Evolutionary conservation across 2,113 vertebrate species (phyloP).

Genomic region (Tragelaphus scriptus): DNA sequence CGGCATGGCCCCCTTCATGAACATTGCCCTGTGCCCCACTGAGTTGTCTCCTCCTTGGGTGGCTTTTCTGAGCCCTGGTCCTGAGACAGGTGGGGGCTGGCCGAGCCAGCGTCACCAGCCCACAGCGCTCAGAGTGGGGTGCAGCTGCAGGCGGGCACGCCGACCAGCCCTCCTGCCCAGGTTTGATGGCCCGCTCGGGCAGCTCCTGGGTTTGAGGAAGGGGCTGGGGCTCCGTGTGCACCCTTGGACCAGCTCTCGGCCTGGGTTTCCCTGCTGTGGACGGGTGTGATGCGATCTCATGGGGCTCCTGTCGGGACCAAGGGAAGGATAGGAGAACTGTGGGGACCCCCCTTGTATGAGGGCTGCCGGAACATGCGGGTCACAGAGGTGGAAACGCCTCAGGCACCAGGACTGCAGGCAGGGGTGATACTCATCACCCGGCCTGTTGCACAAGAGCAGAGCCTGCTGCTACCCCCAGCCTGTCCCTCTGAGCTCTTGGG

Average conservation of each 20-base stretch:
- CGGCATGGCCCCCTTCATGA: accelerated
- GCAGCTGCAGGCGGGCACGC: accelerated
- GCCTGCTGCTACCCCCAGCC: too few species aligned
- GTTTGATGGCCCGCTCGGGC: accelerated
- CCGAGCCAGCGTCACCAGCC: accelerated
- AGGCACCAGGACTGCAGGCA: accelerated
- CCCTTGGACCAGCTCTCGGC: not conserved
- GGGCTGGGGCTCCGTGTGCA: accelerated
- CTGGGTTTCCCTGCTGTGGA: not conserved
- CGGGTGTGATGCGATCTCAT: accelerated
- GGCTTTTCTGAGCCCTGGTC: not conserved
- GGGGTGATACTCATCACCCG: accelerated
- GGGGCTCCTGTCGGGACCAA: not conserved
- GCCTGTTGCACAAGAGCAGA: not conserved
- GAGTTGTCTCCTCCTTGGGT: accelerated
- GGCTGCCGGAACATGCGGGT: not conserved
- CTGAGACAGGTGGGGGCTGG: accelerated
- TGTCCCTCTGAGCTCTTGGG: not conserved
- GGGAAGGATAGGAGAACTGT: not conserved
- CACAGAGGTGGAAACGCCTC: not conserved
- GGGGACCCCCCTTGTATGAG: not conserved
- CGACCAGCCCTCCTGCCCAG: not conserved
- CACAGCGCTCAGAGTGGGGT: accelerated
- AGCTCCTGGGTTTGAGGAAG: not conserved
- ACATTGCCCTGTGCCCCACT: not conserved